Evolutionary conservation across 2,113 vertebrate genomes (phyloP), one percentile per base, ranked within the genome.

Genomic region (Peromyscus californicus): DNA sequence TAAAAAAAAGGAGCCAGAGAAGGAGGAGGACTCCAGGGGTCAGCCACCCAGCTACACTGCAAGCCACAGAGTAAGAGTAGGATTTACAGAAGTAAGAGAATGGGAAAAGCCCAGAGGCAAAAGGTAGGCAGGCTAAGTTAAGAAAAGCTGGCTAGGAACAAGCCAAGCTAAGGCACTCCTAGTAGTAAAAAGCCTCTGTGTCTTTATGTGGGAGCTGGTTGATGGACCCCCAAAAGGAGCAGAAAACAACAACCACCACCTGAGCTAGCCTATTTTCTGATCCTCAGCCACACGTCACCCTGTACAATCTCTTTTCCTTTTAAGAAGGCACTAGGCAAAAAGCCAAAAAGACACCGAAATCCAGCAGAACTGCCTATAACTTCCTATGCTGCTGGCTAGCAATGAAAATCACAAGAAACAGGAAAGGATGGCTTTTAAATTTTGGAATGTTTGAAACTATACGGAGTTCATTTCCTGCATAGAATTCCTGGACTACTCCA

Each of bases 401-500:
- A 95, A 88, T 61, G 3, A 88, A 94, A 91, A 83, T 31, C 13
- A 63, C 7, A 93, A 5, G 4, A 90, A 95, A 63, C 4, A 42
- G 59, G 45, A 36, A 80, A 82, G 84, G 22, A 76, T 0, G 42
- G 21, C 1, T 95, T 96, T 90, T 97, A 82, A 82, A 80, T 89
- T 70, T 92, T 29, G 88, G 57, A 93, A 75, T 74, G 11, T 83
- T 75, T 65, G 13, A 17, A 11, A 79, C 42, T 48, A 33, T 12
- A 82, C 63, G 16, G 90, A 69, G 31, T 88, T 21, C 80, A 90
- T 70, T 91, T 96, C 48, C 69, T 74, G 16, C 51, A n/a, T 78
- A 86, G 48, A 95, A 95, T 83, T 67, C 61, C 61, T 79, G 48
- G 91, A 16, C 57, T 83, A 75, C 11, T 84, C 74, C 74, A 94